Evolutionary conservation across 2,113 vertebrate genomes (phyloP).

Genomic region (Prochilodus magdalenae): DNA sequence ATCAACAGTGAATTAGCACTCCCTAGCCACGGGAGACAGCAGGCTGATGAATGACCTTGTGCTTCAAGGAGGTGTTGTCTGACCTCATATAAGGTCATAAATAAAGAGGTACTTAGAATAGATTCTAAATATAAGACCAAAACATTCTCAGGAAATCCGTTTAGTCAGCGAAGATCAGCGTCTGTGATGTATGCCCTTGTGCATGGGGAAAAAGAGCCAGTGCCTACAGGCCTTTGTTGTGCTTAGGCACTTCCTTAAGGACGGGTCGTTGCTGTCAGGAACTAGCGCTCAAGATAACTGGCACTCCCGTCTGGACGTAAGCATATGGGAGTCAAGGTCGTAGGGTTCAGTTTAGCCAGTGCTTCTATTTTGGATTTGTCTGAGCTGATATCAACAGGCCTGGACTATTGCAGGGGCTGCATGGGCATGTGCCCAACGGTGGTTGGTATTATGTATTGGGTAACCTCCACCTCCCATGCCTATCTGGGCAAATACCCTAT

Average conservation of each 20-base stretch:
- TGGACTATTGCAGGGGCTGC: conserved; percentile 52
- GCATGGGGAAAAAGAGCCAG: conserved; percentile 42
- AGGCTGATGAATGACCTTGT: background rate
- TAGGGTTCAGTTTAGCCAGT: conserved; percentile 54
- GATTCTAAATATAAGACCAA: conserved; percentile 53
- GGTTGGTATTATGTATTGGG: too few relatives aligned
- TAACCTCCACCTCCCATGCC: too few relatives aligned
- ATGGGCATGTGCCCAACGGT: too few relatives aligned
- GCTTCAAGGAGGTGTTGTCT: background rate
- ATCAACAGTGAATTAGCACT: too few relatives aligned
- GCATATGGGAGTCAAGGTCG: conserved; percentile 58
- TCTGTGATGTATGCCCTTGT: conserved; percentile 46
- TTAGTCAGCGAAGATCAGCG: conserved; percentile 62
- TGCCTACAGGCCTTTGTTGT: background rate
- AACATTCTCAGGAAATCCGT: conserved; percentile 69
- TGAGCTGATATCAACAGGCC: background rate
- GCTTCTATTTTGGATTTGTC: conserved; percentile 42
- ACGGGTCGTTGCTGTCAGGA: conserved; percentile 49
- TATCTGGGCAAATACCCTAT: too few relatives aligned
- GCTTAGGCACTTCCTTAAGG: conserved; percentile 65
- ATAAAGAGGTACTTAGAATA: conserved; percentile 64
- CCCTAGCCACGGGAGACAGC: background rate
- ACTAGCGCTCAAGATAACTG: conserved; percentile 49
- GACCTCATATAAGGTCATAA: conserved; percentile 32
- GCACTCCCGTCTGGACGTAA: conserved; percentile 24